Evolutionary conservation across 2,113 vertebrate genomes (phyloP).

Genomic region (Campylomormyrus tamandua): DNA sequence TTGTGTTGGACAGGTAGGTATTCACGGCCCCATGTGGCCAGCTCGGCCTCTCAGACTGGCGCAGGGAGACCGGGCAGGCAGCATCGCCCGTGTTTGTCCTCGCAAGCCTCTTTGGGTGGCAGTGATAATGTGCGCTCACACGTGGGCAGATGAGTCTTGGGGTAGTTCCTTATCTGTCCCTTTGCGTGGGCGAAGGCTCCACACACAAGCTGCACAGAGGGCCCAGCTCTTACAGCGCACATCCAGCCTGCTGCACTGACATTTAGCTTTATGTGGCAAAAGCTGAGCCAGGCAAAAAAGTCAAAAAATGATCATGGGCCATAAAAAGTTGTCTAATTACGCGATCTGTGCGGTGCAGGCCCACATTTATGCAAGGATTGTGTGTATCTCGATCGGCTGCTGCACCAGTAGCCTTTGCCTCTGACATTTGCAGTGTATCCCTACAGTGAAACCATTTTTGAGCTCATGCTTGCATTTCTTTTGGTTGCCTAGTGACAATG

Average conservation of each 20-base stretch:
- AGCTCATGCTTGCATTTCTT: not conserved
- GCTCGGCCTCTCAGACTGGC: not conserved
- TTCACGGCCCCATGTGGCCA: not conserved
- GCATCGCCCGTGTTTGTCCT: not conserved
- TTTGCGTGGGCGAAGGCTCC: constrained; percentile 15
- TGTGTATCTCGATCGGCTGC: not conserved
- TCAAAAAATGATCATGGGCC: not conserved
- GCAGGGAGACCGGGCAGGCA: not conserved
- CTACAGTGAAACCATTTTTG: not conserved
- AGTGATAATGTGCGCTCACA: not conserved
- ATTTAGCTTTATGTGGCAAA: not conserved
- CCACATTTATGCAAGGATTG: not conserved
- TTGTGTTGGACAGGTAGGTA: not conserved
- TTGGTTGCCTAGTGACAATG: constrained; percentile 10
- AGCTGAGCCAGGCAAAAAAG: not conserved
- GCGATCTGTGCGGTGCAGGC: not conserved
- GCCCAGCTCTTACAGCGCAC: not conserved
- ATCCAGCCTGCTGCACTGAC: not conserved
- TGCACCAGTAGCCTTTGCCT: not conserved
- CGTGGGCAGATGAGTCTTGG: not conserved
- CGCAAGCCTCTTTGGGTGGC: not conserved
- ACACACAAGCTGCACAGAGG: not conserved
- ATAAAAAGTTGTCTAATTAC: not conserved
- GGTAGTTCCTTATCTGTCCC: constrained; percentile 16
- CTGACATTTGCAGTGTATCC: not conserved